Conservation (phyloP, 2,888 invertebrate species). For the Nesidiocoris tenuis region DNA sequence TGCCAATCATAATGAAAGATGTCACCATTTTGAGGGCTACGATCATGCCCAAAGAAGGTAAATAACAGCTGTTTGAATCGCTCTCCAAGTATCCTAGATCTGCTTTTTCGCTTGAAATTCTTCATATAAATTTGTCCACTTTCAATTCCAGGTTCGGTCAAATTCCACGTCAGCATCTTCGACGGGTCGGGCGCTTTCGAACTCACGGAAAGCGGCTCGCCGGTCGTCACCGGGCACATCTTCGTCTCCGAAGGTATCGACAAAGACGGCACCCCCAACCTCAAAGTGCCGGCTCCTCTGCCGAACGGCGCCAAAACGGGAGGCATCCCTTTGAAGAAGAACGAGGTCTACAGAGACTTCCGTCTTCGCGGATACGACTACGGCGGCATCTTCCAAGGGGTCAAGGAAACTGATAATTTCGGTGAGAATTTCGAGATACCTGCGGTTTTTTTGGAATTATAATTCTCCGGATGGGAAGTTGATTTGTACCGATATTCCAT, state of each 20-base stretch:
- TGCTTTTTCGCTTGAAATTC: too few relatives aligned
- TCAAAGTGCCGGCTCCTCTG: slow-evolving; percentile 58
- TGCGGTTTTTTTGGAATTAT: too few relatives aligned
- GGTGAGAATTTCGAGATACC: slow-evolving; percentile 55
- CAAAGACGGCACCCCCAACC: slow-evolving; percentile 62
- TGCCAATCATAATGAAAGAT: slow-evolving; percentile 85
- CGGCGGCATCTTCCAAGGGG: slow-evolving; percentile 77
- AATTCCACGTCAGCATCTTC: slow-evolving; percentile 79
- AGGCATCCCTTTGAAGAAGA: slow-evolving; percentile 59
- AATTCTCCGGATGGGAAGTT: too few relatives aligned
- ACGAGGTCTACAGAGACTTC: slow-evolving; percentile 85
- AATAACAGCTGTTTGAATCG: too few relatives aligned
- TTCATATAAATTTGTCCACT: too few relatives aligned
- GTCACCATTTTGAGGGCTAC: slow-evolving; percentile 91
- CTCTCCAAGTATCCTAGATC: too few relatives aligned
- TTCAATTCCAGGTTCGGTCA: slow-evolving; percentile 60
- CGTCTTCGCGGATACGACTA: slow-evolving; percentile 86
- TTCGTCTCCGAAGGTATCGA: slow-evolving; percentile 64
- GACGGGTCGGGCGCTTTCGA: slow-evolving; percentile 85
- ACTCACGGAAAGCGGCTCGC: slow-evolving; percentile 75
- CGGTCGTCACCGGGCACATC: slow-evolving; percentile 71
- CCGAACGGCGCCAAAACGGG: slow-evolving; percentile 56
- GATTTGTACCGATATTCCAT: too few relatives aligned
- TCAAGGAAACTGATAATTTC: slow-evolving; percentile 69
- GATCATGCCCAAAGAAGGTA: slow-evolving; percentile 77